Percentiles rank a stretch among this genome's conserved stretches.
Evolutionary conservation across 2,888 invertebrate species (phyloP).

Genomic region (Argyresthia goedartella): DNA sequence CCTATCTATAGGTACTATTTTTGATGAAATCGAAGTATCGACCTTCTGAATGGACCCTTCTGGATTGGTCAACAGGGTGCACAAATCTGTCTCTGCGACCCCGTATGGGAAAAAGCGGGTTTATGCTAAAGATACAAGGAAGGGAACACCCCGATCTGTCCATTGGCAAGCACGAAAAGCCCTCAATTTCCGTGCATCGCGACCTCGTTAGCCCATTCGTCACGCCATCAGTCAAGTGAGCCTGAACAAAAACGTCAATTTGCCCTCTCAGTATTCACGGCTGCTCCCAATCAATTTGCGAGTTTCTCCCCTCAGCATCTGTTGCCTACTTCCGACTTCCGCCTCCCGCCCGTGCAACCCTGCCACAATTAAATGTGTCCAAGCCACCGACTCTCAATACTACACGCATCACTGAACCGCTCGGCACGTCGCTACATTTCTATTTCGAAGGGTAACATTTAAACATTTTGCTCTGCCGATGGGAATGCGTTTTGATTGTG

Average conservation of each 20-base stretch:
- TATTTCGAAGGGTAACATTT: slow-evolving; percentile 2
- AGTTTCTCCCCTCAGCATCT: slow-evolving; percentile 13
- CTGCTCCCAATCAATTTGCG: slow-evolving; percentile 9
- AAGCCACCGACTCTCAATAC: slow-evolving; percentile 45
- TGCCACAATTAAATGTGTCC: slow-evolving; percentile 63
- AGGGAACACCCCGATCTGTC: too few species aligned
- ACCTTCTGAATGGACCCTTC: too few species aligned
- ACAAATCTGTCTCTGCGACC: too few species aligned
- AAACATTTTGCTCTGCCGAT: slow-evolving; percentile 14
- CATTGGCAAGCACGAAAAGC: too few species aligned
- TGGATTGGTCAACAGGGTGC: too few species aligned
- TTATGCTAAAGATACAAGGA: too few species aligned
- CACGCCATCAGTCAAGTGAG: too few species aligned
- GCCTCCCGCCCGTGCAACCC: slow-evolving; percentile 5
- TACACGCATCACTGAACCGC: slow-evolving; percentile 31
- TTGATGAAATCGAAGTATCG: too few species aligned
- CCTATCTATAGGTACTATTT: too few species aligned
- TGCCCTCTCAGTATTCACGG: slow-evolving; percentile 5
- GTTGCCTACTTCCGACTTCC: slow-evolving; percentile 13
- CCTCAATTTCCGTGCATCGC: too few species aligned
- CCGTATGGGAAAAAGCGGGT: too few species aligned
- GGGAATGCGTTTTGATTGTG: slow-evolving; percentile 4
- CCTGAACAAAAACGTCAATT: neutral
- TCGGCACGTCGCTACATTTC: neutral
- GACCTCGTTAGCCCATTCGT: too few species aligned